A percentile compares a stretch with the other conserved stretches of the same genome.
Conservation (phyloP, 2,113 vertebrate genomes). For the Rostratula benghalensis region DNA sequence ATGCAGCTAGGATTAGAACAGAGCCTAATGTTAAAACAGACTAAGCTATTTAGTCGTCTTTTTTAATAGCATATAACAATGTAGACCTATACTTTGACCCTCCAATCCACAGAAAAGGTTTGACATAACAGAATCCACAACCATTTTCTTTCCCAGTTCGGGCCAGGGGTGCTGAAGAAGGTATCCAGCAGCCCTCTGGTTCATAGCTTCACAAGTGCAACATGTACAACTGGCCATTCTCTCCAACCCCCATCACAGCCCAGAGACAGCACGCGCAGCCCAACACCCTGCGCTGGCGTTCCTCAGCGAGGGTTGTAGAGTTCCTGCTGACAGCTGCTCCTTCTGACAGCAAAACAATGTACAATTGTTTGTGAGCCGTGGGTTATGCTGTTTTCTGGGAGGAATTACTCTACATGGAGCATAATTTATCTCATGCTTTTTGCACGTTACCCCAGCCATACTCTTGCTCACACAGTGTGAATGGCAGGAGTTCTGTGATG, state of each 20-base stretch:
- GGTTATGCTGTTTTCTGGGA: not conserved
- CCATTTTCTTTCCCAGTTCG: not conserved
- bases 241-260: not conserved
- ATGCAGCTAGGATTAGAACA: conserved; percentile 14
- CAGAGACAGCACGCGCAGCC: not conserved
- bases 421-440: conserved; percentile 15
- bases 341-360: not conserved
- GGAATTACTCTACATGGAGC: conserved; percentile 22
- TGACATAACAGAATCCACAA: not conserved
- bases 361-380: not conserved
- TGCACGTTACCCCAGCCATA: not conserved
- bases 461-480: conserved; percentile 37
- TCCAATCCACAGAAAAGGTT: not conserved
- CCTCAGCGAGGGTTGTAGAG: not conserved
- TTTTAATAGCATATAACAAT: not conserved
- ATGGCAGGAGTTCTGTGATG: conserved; percentile 53
- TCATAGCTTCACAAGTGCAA: not conserved
- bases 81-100: not conserved
- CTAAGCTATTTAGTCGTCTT: not conserved
- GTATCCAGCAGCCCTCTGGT: not conserved
- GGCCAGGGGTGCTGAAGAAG: not conserved
- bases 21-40: not conserved
- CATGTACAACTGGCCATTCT: not conserved
- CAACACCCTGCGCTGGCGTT: not conserved
- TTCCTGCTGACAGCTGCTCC: not conserved